Base-by-base conservation (phyloP, 2,888 invertebrate genomes). In the Cheilosia soror region DNA sequence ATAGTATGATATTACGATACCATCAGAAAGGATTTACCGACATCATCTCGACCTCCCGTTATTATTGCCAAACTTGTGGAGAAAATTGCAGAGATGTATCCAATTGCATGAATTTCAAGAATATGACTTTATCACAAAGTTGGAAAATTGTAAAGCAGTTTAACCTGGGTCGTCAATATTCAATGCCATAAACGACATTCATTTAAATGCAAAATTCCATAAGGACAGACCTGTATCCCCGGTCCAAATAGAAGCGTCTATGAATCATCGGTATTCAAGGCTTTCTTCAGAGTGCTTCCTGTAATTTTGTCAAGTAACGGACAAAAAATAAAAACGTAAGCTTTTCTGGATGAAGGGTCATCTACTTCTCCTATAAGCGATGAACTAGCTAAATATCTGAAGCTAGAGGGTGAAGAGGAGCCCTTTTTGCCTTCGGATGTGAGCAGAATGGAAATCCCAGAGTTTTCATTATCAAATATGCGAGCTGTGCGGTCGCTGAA, bases 151-250 rank as follows among this genome's bases (percentile, higher is more conserved):
- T 73, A 9, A 73, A 44, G 4, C 4, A 25, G 4, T 13, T 5
- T 5, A 75, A 65, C 0, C n/a, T 66, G n/a, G 57, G 49, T 51
- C 37, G 57, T 2, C 65, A 58, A n/a, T n/a, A n/a, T n/a, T n/a
- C n/a, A n/a, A 20, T 75, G 66, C 5, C 49, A 66, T 11, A 47
- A 49, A 25, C 37, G 40, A 5, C 65, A 66, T 40, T 29, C 6
- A 0, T 33, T 5, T n/a, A 63, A 47, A 55, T 62, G 53, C 9
- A 15, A 4, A n/a, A 15, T 44, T 25, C 13, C 53, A 63, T 11
- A 73, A 55, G 44, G 1, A 53, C 0, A 25, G 25, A 27, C 1
- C 11, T 27, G 7, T n/a, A 29, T 2, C 13, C 13, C n/a, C 29
- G 7, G 2, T 31, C 9, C 1, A 29, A 44, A 44, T n/a, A 7